Conservation (phyloP, 2,888 invertebrate species). For the Cancer borealis region DNA sequence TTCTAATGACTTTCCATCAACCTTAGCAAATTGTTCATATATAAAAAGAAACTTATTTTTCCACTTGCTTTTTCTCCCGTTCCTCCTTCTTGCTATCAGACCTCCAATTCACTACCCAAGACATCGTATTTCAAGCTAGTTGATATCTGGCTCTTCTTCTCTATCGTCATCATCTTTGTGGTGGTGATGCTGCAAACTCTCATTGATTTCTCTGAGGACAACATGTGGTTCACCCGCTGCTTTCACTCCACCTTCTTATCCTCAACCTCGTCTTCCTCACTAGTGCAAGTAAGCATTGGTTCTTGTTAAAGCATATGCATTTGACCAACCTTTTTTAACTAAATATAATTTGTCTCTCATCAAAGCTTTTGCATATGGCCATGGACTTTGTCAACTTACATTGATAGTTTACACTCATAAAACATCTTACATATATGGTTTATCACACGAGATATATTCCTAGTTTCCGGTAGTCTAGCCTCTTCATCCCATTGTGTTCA, state of each 20-base stretch:
- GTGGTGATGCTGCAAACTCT: slow-evolving; percentile 75
- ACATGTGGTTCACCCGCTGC: neutral
- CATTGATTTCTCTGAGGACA: slow-evolving; percentile 51
- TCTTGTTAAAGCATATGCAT: neutral
- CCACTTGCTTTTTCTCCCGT: neutral
- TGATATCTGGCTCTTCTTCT: slow-evolving; percentile 93
- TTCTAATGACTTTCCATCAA: neutral
- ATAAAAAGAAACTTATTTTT: neutral
- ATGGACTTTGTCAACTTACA: neutral
- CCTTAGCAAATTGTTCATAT: neutral
- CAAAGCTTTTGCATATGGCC: neutral
- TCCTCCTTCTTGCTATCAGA: slow-evolving; percentile 10
- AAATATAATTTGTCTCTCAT: neutral
- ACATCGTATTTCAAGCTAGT: slow-evolving; percentile 94
- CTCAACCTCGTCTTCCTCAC: neutral
- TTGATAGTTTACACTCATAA: neutral
- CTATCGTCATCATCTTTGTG: slow-evolving; percentile 76
- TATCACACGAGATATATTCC: neutral
- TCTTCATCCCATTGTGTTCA: neutral
- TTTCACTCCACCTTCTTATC: neutral
- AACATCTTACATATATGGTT: neutral
- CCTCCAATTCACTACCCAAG: slow-evolving; percentile 83
- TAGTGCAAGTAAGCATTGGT: neutral
- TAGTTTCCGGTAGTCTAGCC: neutral
- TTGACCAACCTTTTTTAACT: neutral